These are phyloP conservation scores for Megaleporinus macrocephalus DNA, from an alignment of 2,113 vertebrate genomes.

Conservation along the genomic window DNA sequence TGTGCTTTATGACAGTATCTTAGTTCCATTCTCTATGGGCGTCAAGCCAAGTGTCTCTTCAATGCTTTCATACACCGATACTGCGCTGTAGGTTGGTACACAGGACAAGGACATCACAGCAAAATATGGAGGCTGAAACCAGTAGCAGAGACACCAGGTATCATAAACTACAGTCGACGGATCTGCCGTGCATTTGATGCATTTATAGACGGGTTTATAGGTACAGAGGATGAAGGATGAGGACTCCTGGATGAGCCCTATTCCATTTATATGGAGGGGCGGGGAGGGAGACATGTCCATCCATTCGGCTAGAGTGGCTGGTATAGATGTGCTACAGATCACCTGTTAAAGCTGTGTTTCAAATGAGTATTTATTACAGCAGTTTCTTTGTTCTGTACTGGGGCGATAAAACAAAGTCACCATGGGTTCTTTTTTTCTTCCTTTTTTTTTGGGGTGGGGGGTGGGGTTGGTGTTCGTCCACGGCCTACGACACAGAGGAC, in stretches of 20 bases:
- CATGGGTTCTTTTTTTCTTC: too few species aligned
- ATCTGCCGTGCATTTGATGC: conserved; percentile 18
- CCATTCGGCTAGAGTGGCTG: background rate
- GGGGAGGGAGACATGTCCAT: background rate
- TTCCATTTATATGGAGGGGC: background rate
- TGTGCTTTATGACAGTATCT: conserved; percentile 63
- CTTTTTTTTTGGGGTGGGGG: background rate
- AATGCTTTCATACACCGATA: background rate
- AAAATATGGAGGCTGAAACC: conserved; percentile 37
- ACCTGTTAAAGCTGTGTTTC: background rate
- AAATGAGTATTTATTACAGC: conserved; percentile 60
- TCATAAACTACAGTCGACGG: background rate
- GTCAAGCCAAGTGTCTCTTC: conserved; percentile 11
- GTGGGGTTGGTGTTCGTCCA: conserved; percentile 19
- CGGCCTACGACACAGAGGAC: conserved; percentile 58
- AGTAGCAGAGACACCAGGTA: conserved; percentile 6
- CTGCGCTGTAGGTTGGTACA: conserved; percentile 26
- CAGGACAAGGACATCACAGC: conserved; percentile 44
- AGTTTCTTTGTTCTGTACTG: conserved; percentile 44
- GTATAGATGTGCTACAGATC: background rate
- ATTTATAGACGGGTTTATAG: background rate
- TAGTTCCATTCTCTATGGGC: conserved; percentile 13
- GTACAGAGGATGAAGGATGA: background rate
- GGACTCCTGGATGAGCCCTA: background rate
- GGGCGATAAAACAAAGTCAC: background rate